Evolutionary conservation across 2,888 invertebrate species (phyloP), one percentile per base, ranked within the genome.

Genomic region (Andrena bucephala): DNA sequence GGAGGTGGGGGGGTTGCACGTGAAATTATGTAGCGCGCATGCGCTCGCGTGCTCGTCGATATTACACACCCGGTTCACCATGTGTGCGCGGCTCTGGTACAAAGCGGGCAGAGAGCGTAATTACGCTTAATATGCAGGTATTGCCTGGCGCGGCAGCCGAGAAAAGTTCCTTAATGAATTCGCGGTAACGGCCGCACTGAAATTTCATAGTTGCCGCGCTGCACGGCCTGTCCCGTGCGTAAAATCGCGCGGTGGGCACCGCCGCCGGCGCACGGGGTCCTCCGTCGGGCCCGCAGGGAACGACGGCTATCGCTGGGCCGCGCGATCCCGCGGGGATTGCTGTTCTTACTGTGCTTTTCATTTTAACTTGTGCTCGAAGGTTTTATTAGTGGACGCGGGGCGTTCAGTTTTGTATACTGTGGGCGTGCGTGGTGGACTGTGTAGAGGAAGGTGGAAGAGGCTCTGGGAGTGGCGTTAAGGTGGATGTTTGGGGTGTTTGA

Each of bases 1-100:
- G 10, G 69, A 29, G 33, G n/a, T n/a, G n/a, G 62, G 63, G 68
- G 85, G 75, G 76, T 80, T 78, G 70, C 57, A 79, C 82, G 82
- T 86, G 87, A 88, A 88, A 87, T 87, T 87, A 83, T 87, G 83
- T 76, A 75, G 63, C 74, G 84, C 89, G 88, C 89, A 86, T 89
- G 87, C 87, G 88, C 81, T 70, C 73, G 69, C 76, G 77, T 59
- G 84, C 83, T 88, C 77, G 90, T 92, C 91, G 90, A 92, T 92
- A 91, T 91, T 88, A 85, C 86, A 86, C 84, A 87, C 78, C 68
- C 73, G 50, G 74, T 60, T 67, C 74, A 70, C 63, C 83, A 81
- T 76, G 79, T 79, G 81, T 77, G 69, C 74, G 66, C 75, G 82
- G 52, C 52, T 59, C 13, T 42, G 20, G 54, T 33, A 69, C 83